A percentile compares a stretch with the other conserved stretches of the same genome.
phyloP scores from a whole-genome alignment of 2,797 vertebrate genomes.

The Dendrocincla fuliginosa region DNA sequence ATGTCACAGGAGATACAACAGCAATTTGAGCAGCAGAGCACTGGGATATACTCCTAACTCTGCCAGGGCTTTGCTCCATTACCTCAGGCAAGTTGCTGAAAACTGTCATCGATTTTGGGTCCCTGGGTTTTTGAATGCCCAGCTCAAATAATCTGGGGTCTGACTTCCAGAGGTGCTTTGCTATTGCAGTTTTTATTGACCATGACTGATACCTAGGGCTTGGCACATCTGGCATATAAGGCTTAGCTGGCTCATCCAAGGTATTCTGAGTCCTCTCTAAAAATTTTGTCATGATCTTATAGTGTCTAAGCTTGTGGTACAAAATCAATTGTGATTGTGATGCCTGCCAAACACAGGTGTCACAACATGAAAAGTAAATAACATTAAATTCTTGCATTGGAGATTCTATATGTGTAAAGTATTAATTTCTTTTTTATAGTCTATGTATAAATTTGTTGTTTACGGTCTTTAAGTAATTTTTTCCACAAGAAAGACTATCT shows the following conservation, averaged over 20 bases:
- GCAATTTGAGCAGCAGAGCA: neutral
- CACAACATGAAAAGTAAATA: neutral
- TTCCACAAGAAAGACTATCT: neutral
- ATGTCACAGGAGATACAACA: neutral
- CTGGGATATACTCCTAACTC: neutral
- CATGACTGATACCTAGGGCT: neutral
- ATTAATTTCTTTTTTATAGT: neutral
- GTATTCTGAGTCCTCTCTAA: neutral
- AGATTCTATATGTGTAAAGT: neutral
- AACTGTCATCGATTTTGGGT: neutral
- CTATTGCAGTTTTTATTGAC: neutral
- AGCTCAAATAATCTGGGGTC: neutral
- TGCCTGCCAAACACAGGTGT: neutral
- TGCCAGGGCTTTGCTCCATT: slow-evolving; percentile 33
- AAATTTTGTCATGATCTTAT: neutral
- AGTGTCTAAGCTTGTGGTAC: neutral
- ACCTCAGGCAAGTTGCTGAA: slow-evolving; percentile 36
- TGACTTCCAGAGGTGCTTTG: slow-evolving; percentile 4
- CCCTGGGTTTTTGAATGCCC: neutral
- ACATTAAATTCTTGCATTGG: neutral
- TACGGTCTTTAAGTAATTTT: neutral
- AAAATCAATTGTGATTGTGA: neutral
- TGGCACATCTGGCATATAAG: neutral
- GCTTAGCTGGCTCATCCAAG: neutral
- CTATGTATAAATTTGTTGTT: neutral